Percentiles rank a stretch among this genome's conserved stretches.
Conservation (phyloP, 2,888 invertebrate species). For the Branchinecta sandiegonensis region DNA sequence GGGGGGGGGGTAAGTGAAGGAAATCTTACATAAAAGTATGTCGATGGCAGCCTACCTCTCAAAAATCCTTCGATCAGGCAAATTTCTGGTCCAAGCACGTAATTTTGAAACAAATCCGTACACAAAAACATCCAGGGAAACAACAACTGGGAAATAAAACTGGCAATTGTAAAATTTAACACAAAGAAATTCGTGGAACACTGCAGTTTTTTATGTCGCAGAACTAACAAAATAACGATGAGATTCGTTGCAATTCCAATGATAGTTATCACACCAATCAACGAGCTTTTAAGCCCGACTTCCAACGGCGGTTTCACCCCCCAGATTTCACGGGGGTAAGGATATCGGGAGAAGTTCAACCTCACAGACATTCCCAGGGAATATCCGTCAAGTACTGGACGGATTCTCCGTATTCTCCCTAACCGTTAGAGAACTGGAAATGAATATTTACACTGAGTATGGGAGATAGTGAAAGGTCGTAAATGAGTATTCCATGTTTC, state of each 20-base stretch:
- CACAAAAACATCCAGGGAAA: constrained; percentile 62
- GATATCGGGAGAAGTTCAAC: constrained; percentile 21
- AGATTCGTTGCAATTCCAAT: constrained; percentile 52
- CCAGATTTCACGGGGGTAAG: constrained; percentile 49
- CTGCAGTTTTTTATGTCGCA: constrained; percentile 46
- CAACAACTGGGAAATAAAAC: constrained; percentile 48
- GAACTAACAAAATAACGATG: constrained; percentile 47
- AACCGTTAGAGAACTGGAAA: too few species aligned
- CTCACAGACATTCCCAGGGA: too few species aligned
- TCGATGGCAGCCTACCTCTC: constrained; percentile 42
- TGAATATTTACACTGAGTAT: too few species aligned
- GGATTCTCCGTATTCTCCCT: too few species aligned
- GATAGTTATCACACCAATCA: constrained; percentile 42
- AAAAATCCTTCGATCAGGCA: constrained; percentile 62
- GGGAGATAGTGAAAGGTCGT: too few species aligned
- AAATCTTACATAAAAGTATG: too few species aligned
- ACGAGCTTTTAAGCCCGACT: constrained; percentile 41
- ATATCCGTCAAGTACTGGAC: too few species aligned
- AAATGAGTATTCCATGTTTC: too few species aligned
- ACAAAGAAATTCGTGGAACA: constrained; percentile 56
- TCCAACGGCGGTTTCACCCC: constrained; percentile 43
- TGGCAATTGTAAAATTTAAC: constrained; percentile 57
- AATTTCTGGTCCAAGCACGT: constrained; percentile 46
- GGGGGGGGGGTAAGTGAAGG: too few species aligned
- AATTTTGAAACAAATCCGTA: constrained; percentile 62